These are phyloP conservation scores for Adelognathus sp. DNA, from an alignment of 2,888 invertebrate genomes.

Conservation along the genomic window DNA sequence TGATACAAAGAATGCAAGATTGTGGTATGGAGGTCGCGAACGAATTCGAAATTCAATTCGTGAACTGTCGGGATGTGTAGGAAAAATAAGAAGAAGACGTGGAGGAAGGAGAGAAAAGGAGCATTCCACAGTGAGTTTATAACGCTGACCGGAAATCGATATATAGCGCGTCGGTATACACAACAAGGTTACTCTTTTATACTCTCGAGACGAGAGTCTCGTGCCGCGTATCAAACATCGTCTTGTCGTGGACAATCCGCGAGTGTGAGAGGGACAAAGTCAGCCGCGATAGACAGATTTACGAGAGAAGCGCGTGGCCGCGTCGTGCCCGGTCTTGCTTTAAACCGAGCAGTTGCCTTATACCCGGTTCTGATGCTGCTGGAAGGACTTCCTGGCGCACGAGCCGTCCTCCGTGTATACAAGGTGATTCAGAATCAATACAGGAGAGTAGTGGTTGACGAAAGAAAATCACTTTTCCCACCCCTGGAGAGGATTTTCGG, in stretches of 20 bases:
- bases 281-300: constrained; percentile 47
- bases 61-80: constrained; percentile 2
- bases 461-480: no score
- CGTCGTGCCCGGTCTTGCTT: constrained; percentile 46
- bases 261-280: constrained; percentile 29
- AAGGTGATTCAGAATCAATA: no score
- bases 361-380: constrained; percentile 44
- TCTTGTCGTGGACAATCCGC: background rate
- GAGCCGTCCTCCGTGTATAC: constrained; percentile 29
- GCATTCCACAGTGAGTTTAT: constrained; percentile 5
- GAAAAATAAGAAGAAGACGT: background rate
- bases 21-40: background rate
- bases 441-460: no score
- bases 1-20: background rate
- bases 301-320: constrained; percentile 57
- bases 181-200: constrained; percentile 6
- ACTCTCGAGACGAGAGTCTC: constrained; percentile 46
- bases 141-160: constrained; percentile 42
- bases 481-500: no score
- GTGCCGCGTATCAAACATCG: constrained; percentile 57
- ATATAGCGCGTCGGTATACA: background rate
- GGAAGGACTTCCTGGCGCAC: constrained; percentile 55
- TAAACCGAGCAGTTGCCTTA: constrained; percentile 30
- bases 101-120: background rate
- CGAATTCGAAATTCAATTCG: constrained; percentile 41